These are phyloP conservation scores for Onychorhynchus coronatus DNA, from an alignment of 2,113 vertebrate species.

Conservation along the genomic window DNA sequence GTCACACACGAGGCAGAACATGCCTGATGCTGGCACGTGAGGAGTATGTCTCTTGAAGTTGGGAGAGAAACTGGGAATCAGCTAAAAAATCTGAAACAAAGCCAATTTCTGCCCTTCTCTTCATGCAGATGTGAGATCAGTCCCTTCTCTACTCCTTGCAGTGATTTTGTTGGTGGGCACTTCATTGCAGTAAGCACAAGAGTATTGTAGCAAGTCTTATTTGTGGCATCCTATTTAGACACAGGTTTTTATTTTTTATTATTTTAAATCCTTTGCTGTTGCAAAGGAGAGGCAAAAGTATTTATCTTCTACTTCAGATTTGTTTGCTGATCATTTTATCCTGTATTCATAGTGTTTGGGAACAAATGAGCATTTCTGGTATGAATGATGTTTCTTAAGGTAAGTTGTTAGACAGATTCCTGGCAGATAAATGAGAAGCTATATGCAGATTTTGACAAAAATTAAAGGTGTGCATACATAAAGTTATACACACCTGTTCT, in stretches of 20 bases:
- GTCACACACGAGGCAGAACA: rapidly evolving
- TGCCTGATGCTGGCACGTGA: rapidly evolving
- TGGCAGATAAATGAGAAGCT: not conserved
- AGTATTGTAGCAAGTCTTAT: not conserved
- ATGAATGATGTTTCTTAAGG: not conserved
- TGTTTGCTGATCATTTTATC: not conserved
- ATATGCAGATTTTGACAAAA: not conserved
- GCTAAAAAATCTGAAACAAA: not conserved
- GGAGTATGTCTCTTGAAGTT: not conserved
- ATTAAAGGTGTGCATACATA: not conserved
- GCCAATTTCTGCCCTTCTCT: not conserved
- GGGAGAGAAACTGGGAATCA: not conserved
- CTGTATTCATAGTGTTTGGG: not conserved
- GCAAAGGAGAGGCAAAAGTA: not conserved
- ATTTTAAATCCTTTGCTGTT: not conserved
- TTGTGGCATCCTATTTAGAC: not conserved
- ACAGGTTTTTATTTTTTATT: not conserved
- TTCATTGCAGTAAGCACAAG: not conserved
- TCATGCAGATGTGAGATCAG: not conserved
- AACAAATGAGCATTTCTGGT: not conserved
- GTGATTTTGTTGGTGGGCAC: not conserved
- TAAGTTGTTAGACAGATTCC: not conserved
- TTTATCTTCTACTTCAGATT: not conserved
- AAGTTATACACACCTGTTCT: not conserved
- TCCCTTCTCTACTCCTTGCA: not conserved